Evolutionary conservation across 2,113 vertebrate species (phyloP).

Genomic region (Acanthochromis polyacanthus): DNA sequence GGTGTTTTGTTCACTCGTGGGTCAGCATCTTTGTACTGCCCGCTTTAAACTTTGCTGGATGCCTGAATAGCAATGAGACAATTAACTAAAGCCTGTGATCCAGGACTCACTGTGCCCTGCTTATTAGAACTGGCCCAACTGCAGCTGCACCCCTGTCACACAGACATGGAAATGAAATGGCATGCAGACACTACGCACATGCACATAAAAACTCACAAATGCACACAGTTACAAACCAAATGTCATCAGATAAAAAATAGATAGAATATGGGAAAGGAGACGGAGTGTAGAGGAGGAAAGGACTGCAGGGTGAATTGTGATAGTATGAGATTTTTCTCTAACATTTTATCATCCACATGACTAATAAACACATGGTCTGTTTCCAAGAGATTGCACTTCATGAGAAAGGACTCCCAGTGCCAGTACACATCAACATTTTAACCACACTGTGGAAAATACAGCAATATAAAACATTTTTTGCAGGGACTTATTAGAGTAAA

Average conservation of each 20-base stretch:
- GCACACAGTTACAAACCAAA: slow-evolving; percentile 28
- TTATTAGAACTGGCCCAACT: slow-evolving; percentile 46
- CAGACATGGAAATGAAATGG: slow-evolving; percentile 31
- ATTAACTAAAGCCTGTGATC: slow-evolving; percentile 65
- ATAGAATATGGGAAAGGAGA: not conserved
- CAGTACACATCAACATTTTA: too few relatives aligned
- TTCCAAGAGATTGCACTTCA: slow-evolving; percentile 1
- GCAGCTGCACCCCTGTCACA: slow-evolving; percentile 43
- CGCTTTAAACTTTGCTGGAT: slow-evolving; percentile 23
- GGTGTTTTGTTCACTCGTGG: slow-evolving; percentile 8
- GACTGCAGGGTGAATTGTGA: slow-evolving; percentile 16
- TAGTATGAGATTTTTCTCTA: slow-evolving; percentile 16
- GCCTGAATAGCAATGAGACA: slow-evolving; percentile 52
- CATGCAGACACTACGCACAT: not conserved
- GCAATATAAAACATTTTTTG: too few relatives aligned
- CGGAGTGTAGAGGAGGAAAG: not conserved
- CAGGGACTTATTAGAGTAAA: too few relatives aligned
- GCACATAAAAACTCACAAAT: not conserved
- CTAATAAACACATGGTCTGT: slow-evolving; percentile 26
- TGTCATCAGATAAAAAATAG: slow-evolving; percentile 40
- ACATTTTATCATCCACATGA: slow-evolving; percentile 46
- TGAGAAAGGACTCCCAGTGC: too few relatives aligned
- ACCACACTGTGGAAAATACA: too few relatives aligned
- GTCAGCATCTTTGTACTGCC: slow-evolving; percentile 6
- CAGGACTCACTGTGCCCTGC: slow-evolving; percentile 21